These are phyloP conservation scores for Tiphia femorata DNA, from an alignment of 2,888 invertebrate species.

Conservation along the genomic window DNA sequence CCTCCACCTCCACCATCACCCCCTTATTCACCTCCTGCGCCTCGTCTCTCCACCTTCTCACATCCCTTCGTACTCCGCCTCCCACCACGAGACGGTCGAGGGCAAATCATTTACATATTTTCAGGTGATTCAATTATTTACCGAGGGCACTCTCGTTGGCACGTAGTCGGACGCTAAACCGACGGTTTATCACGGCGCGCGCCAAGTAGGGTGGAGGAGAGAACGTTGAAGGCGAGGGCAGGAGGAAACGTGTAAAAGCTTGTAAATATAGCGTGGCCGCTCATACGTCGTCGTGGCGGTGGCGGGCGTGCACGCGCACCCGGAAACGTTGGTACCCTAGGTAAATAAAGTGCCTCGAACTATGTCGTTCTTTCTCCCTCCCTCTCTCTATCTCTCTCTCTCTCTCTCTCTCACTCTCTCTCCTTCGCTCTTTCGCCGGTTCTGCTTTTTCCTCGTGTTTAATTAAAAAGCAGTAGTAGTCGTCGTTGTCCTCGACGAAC, in stretches of 20 bases:
- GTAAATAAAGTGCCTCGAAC: constrained; percentile 36
- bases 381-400: too few species aligned
- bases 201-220: too few species aligned
- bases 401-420: too few species aligned
- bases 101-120: constrained; percentile 53
- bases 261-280: constrained; percentile 27
- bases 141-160: constrained; percentile 14
- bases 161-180: constrained; percentile 21
- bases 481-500: constrained; percentile 20
- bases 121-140: constrained; percentile 43
- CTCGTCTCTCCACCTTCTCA: constrained; percentile 14
- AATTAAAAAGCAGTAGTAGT: constrained; percentile 50
- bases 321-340: constrained; percentile 33
- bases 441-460: constrained; percentile 42
- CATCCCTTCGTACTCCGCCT: not conserved
- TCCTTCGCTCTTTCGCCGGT: too few species aligned
- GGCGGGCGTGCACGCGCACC: constrained; percentile 18
- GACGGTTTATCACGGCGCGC: constrained; percentile 45
- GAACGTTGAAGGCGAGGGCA: too few species aligned
- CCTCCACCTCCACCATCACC: constrained; percentile 15
- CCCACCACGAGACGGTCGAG: not conserved
- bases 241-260: constrained; percentile 16
- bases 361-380: constrained; percentile 16
- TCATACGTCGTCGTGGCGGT: too few species aligned
- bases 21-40: constrained; percentile 20